These are phyloP conservation scores for Bilobella aurantiaca DNA, from an alignment of 1,140 invertebrate genomes.

Conservation along the genomic window DNA sequence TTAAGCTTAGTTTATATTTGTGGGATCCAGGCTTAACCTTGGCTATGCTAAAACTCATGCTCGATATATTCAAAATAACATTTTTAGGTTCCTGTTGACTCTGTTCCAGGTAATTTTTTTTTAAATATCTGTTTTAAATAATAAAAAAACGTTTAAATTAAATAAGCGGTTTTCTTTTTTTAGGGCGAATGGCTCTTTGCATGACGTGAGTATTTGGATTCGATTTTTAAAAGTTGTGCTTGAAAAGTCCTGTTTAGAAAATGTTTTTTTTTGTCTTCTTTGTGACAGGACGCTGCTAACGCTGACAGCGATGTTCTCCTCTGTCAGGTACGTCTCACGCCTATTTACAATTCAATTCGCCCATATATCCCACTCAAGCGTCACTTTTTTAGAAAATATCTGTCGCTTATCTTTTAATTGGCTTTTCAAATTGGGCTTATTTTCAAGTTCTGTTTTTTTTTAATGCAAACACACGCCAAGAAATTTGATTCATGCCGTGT, in stretches of 20 bases:
- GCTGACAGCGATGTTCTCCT: constrained; percentile 18
- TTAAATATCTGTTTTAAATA: background rate
- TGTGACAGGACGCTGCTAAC: constrained; percentile 10
- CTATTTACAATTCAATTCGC: background rate
- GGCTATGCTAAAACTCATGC: background rate
- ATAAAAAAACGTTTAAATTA: background rate
- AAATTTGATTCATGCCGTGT: background rate
- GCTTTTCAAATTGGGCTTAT: background rate
- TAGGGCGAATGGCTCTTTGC: constrained; percentile 15
- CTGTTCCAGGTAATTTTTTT: constrained; percentile 4
- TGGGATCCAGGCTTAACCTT: background rate
- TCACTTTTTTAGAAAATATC: too few species aligned
- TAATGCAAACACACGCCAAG: background rate
- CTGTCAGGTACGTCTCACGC: constrained; percentile 12
- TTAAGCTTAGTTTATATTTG: background rate
- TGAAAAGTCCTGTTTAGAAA: background rate
- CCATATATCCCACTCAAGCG: background rate
- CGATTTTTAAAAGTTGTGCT: too few species aligned
- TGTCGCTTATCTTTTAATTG: background rate
- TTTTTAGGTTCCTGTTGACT: constrained; percentile 16
- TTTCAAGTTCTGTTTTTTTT: background rate
- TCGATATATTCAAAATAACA: background rate
- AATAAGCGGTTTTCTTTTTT: background rate
- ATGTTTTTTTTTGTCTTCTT: background rate
- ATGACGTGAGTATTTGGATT: constrained; percentile 15